Evolutionary conservation across 2,797 vertebrate genomes (phyloP), one percentile per base, ranked within the genome.

Genomic region (Malacoctenus gilli): DNA sequence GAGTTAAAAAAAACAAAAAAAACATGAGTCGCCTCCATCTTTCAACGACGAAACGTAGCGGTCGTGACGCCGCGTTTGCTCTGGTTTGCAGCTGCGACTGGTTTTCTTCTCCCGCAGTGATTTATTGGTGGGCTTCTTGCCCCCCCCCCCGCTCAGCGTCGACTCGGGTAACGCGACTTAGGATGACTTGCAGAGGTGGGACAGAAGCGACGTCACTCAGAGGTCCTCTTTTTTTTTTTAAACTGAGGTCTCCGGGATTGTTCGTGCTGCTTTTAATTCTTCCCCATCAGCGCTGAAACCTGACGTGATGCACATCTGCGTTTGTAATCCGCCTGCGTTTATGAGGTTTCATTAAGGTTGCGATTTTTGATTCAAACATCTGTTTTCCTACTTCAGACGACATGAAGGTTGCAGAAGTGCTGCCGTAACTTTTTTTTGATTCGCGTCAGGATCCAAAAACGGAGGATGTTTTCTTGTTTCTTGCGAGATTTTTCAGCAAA

Each of bases 11-110:
- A n/a, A n/a, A n/a, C n/a, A n/a, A n/a, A n/a, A n/a, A n/a, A 54
- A 28, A 21, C 18, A 15, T 18, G 47, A 51, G 35, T 12, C 6
- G 10, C 18, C 51, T 48, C 14, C 59, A 44, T 23, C 36, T 52
- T 65, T 39, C 13, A 43, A 8, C 25, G 2, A 38, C 40, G 22
- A 32, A 51, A 73, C 20, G 41, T 56, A 56, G 36, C 21, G 35
- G 13, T 10, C 15, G 30, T 41, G 4, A 41, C 58, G 63, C 10
- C 8, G 15, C 5, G 50, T 55, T 36, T 59, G 40, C 51, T 28
- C 9, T 46, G 5, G 13, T 28, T 6, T 3, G 21, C 38, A 13
- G 10, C 10, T 19, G 4, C 5, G 32, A 35, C 15, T 8, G 36
- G 46, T n/a, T 15, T 16, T 59, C 36, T 48, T 19, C 19, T 13